Evolutionary conservation across 2,888 invertebrate genomes (phyloP), one percentile per base, ranked within the genome.

Genomic region (Cecidostiba fungosa): DNA sequence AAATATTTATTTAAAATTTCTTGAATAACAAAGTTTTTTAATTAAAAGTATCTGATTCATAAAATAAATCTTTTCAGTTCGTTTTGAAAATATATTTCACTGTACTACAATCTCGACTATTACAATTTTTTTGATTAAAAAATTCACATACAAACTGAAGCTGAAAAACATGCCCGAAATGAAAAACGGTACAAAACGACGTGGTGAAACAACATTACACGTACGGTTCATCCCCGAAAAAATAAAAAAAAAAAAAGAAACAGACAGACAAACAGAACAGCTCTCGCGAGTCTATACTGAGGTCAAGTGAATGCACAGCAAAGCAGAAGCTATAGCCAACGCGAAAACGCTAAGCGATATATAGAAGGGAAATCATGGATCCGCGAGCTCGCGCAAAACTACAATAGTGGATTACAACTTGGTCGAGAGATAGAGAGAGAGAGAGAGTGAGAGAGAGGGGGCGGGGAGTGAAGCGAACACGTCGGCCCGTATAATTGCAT

Each of bases 331-430:
- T 59, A 19, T 1, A 19, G 19, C 12, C 6, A 29, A 23, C 23
- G 23, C 16, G 14, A 59, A 59, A 59, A 59, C n/a, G 54, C 23
- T 59, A 69, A 74, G 10, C 10, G 50, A 59, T 59, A 59, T 59
- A 69, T 10, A 14, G 54, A 70, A 70, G 77, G 70, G 43, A 59
- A 83, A 77, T 83, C 77, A 59, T 29, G 43, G 32, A 39, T 16
- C 29, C 54, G 39, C 36, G 59, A 43, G 76, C 29, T 4, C 4
- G 36, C 77, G 54, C 70, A 59, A 69, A 83, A 82, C 54, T 54
- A 82, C 82, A 76, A 76, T 76, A 77, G n/a, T 69, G 81, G 81
- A 82, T 82, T 81, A 85, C 81, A 84, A 84, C 74, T 82, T 82
- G 76, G n/a, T 3, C 16, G 14, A 16, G 14, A 1, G 47, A 16